Evolutionary conservation across 2,888 invertebrate species (phyloP).

Genomic region (Eristalis tenax): DNA sequence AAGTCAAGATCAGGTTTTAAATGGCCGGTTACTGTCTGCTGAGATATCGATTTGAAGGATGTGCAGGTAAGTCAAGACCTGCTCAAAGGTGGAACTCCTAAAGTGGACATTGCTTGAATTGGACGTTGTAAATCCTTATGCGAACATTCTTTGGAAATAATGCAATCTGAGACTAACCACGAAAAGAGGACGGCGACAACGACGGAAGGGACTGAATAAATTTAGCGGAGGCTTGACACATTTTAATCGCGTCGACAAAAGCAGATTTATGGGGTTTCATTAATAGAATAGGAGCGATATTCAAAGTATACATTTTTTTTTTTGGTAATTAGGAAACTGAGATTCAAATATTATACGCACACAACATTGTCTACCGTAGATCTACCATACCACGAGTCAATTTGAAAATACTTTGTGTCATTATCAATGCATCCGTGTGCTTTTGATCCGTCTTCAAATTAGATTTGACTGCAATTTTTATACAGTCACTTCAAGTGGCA

Average conservation of each 20-base stretch:
- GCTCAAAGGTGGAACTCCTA: neutral
- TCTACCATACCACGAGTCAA: no score
- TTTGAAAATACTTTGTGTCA: no score
- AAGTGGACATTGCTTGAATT: neutral
- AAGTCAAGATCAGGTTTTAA: conserved; percentile 30
- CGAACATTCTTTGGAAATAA: neutral
- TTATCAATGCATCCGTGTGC: neutral
- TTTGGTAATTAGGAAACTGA: no score
- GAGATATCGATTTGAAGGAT: conserved; percentile 3
- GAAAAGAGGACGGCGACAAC: neutral
- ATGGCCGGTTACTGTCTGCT: conserved; percentile 2
- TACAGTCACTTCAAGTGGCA: no score
- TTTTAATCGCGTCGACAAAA: neutral
- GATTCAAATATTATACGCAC: no score
- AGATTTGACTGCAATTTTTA: no score
- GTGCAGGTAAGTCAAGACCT: neutral
- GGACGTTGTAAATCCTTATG: neutral
- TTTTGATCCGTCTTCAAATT: neutral
- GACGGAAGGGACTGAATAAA: neutral
- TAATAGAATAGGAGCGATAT: neutral
- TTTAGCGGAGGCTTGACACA: neutral
- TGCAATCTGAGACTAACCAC: neutral
- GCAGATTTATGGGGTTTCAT: neutral
- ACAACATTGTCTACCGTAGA: no score
- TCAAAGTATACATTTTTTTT: no score